Evolutionary conservation across 1,140 invertebrate genomes (phyloP).

Genomic region (Hyposmocoma kahamanoa): DNA sequence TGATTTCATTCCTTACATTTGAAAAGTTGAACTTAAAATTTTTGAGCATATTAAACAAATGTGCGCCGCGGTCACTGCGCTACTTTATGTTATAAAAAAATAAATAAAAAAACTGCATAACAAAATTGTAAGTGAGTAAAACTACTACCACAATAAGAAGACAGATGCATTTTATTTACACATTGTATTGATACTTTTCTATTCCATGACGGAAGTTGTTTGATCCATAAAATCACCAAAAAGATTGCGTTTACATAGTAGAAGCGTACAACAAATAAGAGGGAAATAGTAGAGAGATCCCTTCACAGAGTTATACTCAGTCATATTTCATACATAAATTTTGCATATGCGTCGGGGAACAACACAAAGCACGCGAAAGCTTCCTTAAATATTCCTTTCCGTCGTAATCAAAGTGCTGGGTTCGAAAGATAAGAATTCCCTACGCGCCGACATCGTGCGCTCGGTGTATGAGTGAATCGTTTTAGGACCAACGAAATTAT

Average conservation of each 20-base stretch:
- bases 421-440: conserved; percentile 65
- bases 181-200: too few relatives aligned
- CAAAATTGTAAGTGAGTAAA: too few relatives aligned
- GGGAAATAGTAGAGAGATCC: conserved; percentile 23
- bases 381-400: conserved; percentile 68
- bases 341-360: conserved; percentile 45
- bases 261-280: conserved; percentile 14
- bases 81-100: too few relatives aligned
- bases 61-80: too few relatives aligned
- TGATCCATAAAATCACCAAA: too few relatives aligned
- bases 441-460: conserved; percentile 36
- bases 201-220: too few relatives aligned
- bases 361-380: conserved; percentile 50
- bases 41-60: too few relatives aligned
- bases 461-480: conserved; percentile 34
- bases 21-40: too few relatives aligned
- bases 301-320: conserved; percentile 26
- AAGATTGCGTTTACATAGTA: conserved; percentile 6
- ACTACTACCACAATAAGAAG: too few relatives aligned
- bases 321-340: conserved; percentile 54
- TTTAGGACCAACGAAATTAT: conserved; percentile 51
- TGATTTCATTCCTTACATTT: too few relatives aligned
- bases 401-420: conserved; percentile 68
- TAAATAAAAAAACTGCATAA: too few relatives aligned
- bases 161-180: too few relatives aligned